Evolutionary conservation across 2,888 invertebrate genomes (phyloP), one percentile per base, ranked within the genome.

Genomic region (Lasiommata megera): DNA sequence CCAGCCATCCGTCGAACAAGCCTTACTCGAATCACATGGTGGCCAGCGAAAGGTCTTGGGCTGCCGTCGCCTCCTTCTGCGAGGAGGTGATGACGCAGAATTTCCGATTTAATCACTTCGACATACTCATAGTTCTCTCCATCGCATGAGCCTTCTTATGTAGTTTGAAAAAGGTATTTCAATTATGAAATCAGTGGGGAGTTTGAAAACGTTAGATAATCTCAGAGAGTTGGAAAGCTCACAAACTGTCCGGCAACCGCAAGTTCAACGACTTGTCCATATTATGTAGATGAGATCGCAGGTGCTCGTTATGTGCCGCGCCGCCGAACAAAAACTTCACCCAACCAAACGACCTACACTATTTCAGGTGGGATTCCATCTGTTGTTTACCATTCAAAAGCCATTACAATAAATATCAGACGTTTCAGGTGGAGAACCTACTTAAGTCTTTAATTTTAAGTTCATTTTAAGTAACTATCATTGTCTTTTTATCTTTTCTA

Each of bases 261-360:
- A 72, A 79, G 84, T 84, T 82, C 79, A 82, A 76, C 77, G 84
- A 81, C 87, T 84, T 81, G 84, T 82, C 82, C 83, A 87, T 86
- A 89, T 89, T 89, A 89, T 89, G 88, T 82, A 88, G 84, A 89
- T 88, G 79, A 83, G 80, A 78, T 59, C 80, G 76, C 89, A 89
- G 88, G 88, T 90, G 88, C 74, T 70, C 78, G 86, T 89, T 88
- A 88, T 88, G 84, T 78, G 76, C 72, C 78, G 71, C 64, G 59
- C 80, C 73, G 72, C 81, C 74, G 79, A 82, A 83, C 84, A 86
- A 87, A 88, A 88, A 89, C 82, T 86, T 87, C 71, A 65, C 63
- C 74, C 68, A 78, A 79, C 80, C 77, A 80, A 84, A 84, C 82
- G 81, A 86, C 82, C 82, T 81, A 71, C 73, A 83, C 85, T 85